Evolutionary conservation across 2,797 vertebrate genomes (phyloP), one percentile per base, ranked within the genome.

Genomic region (Xiphorhynchus erythropygius): DNA sequence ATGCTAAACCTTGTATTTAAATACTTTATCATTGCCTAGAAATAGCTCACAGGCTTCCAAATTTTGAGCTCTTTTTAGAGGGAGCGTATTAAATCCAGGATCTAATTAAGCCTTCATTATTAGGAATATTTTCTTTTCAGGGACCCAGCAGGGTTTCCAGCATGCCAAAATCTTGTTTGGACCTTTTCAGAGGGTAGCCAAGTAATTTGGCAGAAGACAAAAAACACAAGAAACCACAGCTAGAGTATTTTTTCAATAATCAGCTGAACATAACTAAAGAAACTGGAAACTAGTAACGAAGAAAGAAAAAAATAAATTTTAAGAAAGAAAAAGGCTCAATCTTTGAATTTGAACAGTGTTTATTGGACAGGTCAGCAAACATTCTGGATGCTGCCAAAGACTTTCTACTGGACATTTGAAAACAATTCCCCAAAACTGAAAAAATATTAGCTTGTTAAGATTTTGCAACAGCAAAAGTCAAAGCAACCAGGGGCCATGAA

Each of bases 191-290:
- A 89, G 30, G 25, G 28, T 33, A 87, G 47, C 35, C 70, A 89
- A 90, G 62, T 84, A 59, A 91, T 81, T 67, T 94, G 83, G 85
- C 85, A 95, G 74, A 86, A 92, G 65, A 89, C 21, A 57, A 91
- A 83, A 83, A 77, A 17, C 39, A 74, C 17, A 69, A 68, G 25
- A 35, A 85, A 19, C n/a, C 65, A 91, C 46, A 53, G 87, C 39
- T 83, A 47, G 32, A 68, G 33, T 60, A 78, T 69, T 86, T 89
- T 90, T 85, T 71, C 52, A 85, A 50, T 30, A 62, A 89, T 73
- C 71, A 78, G 47, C 21, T 80, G 42, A 89, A 90, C 11, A 22
- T 24, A 70, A 67, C 41, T 76, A 60, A 77, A 95, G 56, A 85
- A 89, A 89, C 16, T 78, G 37, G n/a, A 85, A 94, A 77, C 7